Percentiles rank a stretch among this genome's conserved stretches.
Evolutionary conservation across 2,888 invertebrate genomes (phyloP).

Genomic region (Bruchidius siliquastri): DNA sequence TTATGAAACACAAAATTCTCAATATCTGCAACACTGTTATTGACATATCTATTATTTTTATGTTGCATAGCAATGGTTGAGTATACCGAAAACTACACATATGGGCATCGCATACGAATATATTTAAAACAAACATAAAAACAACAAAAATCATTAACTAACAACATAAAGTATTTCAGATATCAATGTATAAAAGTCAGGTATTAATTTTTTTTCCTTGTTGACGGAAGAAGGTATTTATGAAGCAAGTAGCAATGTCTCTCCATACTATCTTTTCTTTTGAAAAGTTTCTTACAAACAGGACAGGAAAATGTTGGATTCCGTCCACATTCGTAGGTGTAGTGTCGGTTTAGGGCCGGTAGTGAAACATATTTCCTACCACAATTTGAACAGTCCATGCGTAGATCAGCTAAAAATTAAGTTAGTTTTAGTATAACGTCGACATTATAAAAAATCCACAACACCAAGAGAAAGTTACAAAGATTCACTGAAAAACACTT

Average conservation of each 20-base stretch:
- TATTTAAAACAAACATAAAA: too few relatives aligned
- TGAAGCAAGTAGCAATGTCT: slow-evolving; percentile 16
- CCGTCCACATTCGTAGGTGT: slow-evolving; percentile 50
- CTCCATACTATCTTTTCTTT: slow-evolving; percentile 23
- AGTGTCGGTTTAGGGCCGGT: slow-evolving; percentile 16
- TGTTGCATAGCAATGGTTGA: too few relatives aligned
- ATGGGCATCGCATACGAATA: too few relatives aligned
- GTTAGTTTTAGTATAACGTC: not conserved
- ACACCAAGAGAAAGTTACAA: too few relatives aligned
- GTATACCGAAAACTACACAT: too few relatives aligned
- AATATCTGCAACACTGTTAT: too few relatives aligned
- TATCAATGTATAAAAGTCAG: not conserved
- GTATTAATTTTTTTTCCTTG: not conserved
- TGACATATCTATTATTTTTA: too few relatives aligned
- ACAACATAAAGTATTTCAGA: too few relatives aligned
- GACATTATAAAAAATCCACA: too few relatives aligned
- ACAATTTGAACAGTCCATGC: slow-evolving; percentile 12
- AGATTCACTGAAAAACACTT: too few relatives aligned
- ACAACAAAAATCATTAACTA: too few relatives aligned
- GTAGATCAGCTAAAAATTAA: not conserved
- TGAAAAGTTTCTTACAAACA: slow-evolving; percentile 25
- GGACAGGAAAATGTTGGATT: slow-evolving; percentile 37
- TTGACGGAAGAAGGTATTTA: not conserved
- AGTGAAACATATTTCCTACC: slow-evolving; percentile 10
- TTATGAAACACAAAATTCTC: too few relatives aligned